These are phyloP conservation scores for Argyra leucocephala DNA, from an alignment of 2,888 invertebrate species.

Conservation along the genomic window DNA sequence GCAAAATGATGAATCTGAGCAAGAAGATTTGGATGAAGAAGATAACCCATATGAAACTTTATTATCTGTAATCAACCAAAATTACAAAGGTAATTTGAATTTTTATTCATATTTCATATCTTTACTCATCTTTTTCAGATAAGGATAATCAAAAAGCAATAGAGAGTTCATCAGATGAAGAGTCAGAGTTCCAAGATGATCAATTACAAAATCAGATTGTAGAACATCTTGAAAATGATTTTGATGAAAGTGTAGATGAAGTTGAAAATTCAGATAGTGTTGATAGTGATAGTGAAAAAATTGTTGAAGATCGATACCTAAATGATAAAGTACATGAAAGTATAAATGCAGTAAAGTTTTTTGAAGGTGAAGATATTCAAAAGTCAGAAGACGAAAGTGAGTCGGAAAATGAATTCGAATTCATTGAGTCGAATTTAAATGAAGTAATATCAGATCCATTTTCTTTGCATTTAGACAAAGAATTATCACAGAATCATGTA, in stretches of 20 bases:
- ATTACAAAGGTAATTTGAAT: constrained; percentile 11
- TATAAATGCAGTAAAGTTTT: constrained; percentile 21
- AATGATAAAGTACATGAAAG: constrained; percentile 13
- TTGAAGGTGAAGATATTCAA: constrained; percentile 13
- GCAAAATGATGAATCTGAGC: constrained; percentile 9
- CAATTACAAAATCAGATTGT: neutral
- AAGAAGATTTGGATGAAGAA: constrained; percentile 47
- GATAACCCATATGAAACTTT: constrained; percentile 47
- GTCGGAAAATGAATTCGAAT: constrained; percentile 22
- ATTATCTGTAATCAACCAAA: constrained; percentile 24
- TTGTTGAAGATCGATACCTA: constrained; percentile 2
- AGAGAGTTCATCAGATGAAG: constrained; percentile 36
- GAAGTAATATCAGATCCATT: constrained; percentile 49
- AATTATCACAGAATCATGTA: constrained; percentile 55
- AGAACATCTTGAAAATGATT: neutral
- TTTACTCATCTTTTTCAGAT: constrained; percentile 16
- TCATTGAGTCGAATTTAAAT: constrained; percentile 24
- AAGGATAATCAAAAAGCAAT: constrained; percentile 28
- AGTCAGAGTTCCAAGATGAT: constrained; percentile 10
- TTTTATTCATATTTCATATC: constrained; percentile 9
- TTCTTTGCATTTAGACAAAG: constrained; percentile 56
- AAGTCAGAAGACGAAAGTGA: constrained; percentile 24
- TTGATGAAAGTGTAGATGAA: neutral
- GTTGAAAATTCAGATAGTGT: constrained; percentile 11
- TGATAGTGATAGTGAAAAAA: neutral